Percentiles rank a stretch among this genome's conserved stretches.
phyloP scores from a whole-genome alignment of 2,888 invertebrate genomes.

The Loripinus fragilis region DNA sequence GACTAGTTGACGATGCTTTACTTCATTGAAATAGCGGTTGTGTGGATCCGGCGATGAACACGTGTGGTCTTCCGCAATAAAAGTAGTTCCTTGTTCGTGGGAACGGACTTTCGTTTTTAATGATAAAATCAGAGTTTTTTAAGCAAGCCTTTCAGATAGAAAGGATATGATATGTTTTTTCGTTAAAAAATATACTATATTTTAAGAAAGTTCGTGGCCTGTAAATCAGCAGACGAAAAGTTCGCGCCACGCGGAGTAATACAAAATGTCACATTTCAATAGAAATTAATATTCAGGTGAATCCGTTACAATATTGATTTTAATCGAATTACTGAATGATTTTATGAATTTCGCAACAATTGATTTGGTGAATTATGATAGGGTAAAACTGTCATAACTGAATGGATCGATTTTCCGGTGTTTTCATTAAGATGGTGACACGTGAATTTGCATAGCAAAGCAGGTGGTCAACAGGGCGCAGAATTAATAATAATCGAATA shows the following conservation, averaged over 20 bases:
- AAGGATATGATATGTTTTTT: neutral
- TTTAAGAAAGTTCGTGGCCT: too few species aligned
- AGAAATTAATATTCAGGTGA: neutral
- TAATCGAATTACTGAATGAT: slow-evolving; percentile 10
- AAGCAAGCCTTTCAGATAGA: too few species aligned
- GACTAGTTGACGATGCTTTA: neutral
- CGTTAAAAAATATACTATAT: neutral
- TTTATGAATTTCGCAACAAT: slow-evolving; percentile 21
- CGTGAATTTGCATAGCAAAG: slow-evolving; percentile 10
- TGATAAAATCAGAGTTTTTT: too few species aligned
- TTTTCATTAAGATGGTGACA: slow-evolving; percentile 8
- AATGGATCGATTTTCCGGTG: slow-evolving; percentile 13
- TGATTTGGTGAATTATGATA: slow-evolving; percentile 14
- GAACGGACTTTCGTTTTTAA: too few species aligned
- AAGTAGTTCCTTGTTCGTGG: slow-evolving; percentile 3
- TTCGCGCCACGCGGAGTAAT: neutral
- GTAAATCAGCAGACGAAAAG: neutral
- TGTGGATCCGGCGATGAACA: neutral
- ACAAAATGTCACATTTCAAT: slow-evolving; percentile 7
- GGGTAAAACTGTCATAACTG: slow-evolving; percentile 1
- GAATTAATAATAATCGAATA: slow-evolving; percentile 9
- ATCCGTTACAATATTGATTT: slow-evolving; percentile 18
- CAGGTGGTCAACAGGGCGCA: slow-evolving; percentile 10
- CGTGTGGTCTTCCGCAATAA: neutral
- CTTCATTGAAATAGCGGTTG: slow-evolving; percentile 1